Evolutionary conservation across 2,888 invertebrate species (phyloP).

Genomic region (Sarcophaga carnaria): DNA sequence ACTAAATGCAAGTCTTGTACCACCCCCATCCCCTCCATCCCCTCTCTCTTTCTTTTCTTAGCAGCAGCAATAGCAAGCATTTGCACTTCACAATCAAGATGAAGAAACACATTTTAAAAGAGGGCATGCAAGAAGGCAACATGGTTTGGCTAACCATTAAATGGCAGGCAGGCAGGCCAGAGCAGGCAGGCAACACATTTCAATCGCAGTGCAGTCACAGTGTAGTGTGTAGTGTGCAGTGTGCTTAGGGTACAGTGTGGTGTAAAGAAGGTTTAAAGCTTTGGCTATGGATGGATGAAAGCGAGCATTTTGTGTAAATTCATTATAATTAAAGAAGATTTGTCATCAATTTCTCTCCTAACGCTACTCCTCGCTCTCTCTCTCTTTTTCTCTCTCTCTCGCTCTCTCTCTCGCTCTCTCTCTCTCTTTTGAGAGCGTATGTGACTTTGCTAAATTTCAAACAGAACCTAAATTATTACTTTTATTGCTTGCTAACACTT

Average conservation of each 20-base stretch:
- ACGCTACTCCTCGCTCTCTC: not conserved
- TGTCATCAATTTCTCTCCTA: conserved; percentile 61
- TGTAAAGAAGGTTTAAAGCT: too few species aligned
- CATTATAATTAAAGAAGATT: conserved; percentile 66
- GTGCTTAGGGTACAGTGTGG: too few species aligned
- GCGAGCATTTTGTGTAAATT: conserved; percentile 59
- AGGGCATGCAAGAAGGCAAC: not conserved
- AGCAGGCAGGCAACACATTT: conserved; percentile 23
- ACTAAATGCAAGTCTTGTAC: not conserved
- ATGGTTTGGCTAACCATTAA: not conserved
- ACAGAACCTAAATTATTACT: conserved; percentile 65
- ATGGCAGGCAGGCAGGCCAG: not conserved
- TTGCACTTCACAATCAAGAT: not conserved
- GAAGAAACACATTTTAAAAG: not conserved
- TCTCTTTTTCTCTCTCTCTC: not conserved
- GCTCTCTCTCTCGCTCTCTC: not conserved
- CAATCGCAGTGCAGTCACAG: conserved; percentile 1
- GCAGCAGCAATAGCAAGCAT: not conserved
- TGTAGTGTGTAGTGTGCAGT: too few species aligned
- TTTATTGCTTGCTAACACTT: conserved; percentile 38
- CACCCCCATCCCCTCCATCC: too few species aligned
- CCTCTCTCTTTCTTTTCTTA: too few species aligned
- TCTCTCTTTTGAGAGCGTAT: not conserved
- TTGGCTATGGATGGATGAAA: not conserved
- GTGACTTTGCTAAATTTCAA: conserved; percentile 62